These are phyloP conservation scores for Microtus californicus DNA, from an alignment of 2,797 vertebrate species.

Conservation along the genomic window DNA sequence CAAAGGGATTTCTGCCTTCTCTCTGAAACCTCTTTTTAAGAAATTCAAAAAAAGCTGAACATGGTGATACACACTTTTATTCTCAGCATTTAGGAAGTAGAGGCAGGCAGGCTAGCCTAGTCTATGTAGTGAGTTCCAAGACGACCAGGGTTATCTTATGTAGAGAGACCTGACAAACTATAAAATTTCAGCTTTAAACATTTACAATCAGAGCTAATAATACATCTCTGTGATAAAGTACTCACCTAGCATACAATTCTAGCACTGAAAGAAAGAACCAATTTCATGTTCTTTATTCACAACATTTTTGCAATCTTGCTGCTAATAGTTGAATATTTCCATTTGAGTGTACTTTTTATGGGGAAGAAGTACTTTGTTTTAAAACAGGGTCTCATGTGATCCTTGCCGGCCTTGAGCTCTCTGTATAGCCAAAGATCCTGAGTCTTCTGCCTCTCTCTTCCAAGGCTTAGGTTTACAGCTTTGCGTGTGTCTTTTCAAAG, in stretches of 20 bases:
- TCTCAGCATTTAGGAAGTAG: neutral
- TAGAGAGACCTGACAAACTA: neutral
- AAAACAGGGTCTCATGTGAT: neutral
- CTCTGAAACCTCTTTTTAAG: neutral
- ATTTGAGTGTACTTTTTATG: neutral
- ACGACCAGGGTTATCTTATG: neutral
- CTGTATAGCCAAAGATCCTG: neutral
- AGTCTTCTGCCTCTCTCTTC: neutral
- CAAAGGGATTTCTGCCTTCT: neutral
- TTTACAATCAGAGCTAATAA: neutral
- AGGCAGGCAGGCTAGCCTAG: neutral
- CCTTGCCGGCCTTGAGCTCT: neutral
- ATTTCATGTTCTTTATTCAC: slow-evolving; percentile 19
- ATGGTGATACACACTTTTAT: neutral
- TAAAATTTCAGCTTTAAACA: slow-evolving; percentile 11
- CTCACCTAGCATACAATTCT: neutral
- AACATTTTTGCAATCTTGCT: neutral
- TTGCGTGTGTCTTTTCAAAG: neutral
- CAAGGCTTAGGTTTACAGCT: neutral
- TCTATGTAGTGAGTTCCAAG: neutral
- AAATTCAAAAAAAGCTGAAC: neutral
- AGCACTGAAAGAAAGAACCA: neutral
- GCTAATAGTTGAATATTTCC: slow-evolving; percentile 51
- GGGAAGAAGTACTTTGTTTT: neutral
- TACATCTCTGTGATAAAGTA: neutral